phyloP scores from a whole-genome alignment of 2,888 invertebrate species.

The Teleogryllus oceanicus region DNA sequence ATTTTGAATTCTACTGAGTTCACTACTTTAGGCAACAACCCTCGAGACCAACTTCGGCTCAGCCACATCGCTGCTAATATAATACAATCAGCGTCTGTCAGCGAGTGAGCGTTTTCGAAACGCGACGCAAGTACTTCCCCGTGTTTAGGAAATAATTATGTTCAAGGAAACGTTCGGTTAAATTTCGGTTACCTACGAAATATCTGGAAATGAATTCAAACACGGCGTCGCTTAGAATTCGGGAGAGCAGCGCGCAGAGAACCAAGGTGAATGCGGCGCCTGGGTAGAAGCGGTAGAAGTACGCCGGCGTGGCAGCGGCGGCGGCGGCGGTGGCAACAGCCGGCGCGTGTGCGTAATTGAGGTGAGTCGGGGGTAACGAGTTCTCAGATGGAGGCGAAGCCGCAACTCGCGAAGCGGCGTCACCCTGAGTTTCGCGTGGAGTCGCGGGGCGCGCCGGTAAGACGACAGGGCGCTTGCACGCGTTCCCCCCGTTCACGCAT shows the following conservation, averaged over 20 bases:
- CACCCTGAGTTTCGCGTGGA: background rate
- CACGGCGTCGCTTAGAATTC: slow-evolving; percentile 7
- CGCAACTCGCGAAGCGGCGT: background rate
- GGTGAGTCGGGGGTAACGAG: background rate
- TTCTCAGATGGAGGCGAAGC: slow-evolving; percentile 18
- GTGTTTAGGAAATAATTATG: slow-evolving; percentile 9
- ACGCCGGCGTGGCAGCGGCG: background rate
- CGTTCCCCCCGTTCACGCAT: background rate
- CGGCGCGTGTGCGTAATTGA: slow-evolving; percentile 18
- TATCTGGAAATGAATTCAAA: slow-evolving; percentile 18
- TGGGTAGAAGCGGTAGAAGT: background rate
- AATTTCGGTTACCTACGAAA: background rate
- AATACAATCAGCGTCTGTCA: slow-evolving; percentile 9
- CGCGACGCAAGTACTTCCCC: background rate
- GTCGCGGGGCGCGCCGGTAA: background rate
- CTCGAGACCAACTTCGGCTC: no score
- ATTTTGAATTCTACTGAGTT: no score
- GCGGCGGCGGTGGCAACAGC: background rate
- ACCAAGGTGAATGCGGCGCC: background rate
- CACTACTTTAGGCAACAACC: no score
- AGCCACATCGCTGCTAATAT: background rate
- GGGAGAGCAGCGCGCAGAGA: background rate
- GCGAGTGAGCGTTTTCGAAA: background rate
- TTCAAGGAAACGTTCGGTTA: slow-evolving; percentile 9
- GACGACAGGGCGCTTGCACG: background rate